Evolutionary conservation across 2,888 invertebrate genomes (phyloP).

Genomic region (Theretra japonica): DNA sequence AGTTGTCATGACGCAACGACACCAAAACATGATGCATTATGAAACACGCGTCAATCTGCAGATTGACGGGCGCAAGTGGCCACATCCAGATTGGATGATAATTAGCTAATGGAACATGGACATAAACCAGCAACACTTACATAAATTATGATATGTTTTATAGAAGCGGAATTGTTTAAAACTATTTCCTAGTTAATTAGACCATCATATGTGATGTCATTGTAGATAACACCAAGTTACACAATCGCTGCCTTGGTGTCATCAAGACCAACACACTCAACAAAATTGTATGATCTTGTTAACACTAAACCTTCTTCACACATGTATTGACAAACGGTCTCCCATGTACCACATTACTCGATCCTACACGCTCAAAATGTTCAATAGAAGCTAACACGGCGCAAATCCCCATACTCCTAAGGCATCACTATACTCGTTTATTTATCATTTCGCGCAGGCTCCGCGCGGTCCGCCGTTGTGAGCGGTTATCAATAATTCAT

Average conservation of each 20-base stretch:
- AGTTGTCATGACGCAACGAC: not conserved
- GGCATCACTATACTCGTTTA: constrained; percentile 24
- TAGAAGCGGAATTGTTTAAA: not conserved
- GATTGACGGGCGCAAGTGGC: constrained; percentile 14
- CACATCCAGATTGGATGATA: constrained; percentile 5
- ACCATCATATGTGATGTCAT: too few species aligned
- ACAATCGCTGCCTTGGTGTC: too few species aligned
- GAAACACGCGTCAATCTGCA: constrained; percentile 12
- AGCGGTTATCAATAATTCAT: constrained; percentile 75
- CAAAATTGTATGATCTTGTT: not conserved
- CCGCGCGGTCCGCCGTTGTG: constrained; percentile 38
- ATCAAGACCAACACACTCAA: not conserved
- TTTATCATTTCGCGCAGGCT: constrained; percentile 22
- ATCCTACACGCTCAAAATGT: not conserved
- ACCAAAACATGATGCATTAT: constrained; percentile 23
- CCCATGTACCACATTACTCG: not conserved
- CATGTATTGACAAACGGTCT: not conserved
- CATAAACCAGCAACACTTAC: constrained; percentile 19
- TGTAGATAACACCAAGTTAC: too few species aligned
- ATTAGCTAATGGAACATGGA: constrained; percentile 24
- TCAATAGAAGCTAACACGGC: not conserved
- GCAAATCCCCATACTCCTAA: constrained; percentile 17
- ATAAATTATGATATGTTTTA: not conserved
- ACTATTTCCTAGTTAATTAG: too few species aligned
- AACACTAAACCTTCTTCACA: not conserved